phyloP scores from a whole-genome alignment of 2,797 vertebrate species.

The Lophius americanus region DNA sequence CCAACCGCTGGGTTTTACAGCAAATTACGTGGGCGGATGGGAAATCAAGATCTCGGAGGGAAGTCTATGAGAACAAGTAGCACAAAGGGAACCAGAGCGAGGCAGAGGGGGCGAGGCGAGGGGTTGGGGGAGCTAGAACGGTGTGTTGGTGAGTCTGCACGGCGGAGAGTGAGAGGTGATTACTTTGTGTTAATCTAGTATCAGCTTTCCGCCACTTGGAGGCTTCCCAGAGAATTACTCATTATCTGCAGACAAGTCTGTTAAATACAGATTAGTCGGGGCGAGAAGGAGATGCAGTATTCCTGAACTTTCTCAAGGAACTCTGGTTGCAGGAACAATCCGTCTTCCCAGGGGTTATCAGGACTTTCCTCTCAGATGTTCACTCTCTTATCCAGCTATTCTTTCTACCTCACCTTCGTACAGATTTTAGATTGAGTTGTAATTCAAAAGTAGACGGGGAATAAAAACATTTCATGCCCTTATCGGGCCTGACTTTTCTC shows the following conservation, averaged over 20 bases:
- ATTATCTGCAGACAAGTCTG: constrained; percentile 71
- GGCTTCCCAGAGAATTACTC: constrained; percentile 62
- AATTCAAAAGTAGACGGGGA: constrained; percentile 33
- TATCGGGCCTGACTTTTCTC: constrained; percentile 17
- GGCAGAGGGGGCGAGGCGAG: constrained; percentile 3
- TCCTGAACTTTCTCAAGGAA: constrained; percentile 63
- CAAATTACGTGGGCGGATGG: constrained; percentile 29
- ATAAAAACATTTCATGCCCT: constrained; percentile 18
- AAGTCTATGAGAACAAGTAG: constrained; percentile 22
- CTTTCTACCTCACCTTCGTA: constrained; percentile 41
- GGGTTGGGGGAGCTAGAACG: constrained; percentile 30
- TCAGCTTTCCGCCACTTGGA: constrained; percentile 69
- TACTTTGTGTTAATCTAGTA: constrained; percentile 73
- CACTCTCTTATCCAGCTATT: constrained; percentile 61
- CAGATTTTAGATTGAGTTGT: constrained; percentile 47
- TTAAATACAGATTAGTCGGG: constrained; percentile 74
- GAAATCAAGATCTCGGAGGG: constrained; percentile 26
- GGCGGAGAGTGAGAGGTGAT: constrained; percentile 52
- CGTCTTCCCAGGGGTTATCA: constrained; percentile 44
- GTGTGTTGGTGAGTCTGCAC: constrained; percentile 26
- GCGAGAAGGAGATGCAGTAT: constrained; percentile 33
- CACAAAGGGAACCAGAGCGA: constrained; percentile 16
- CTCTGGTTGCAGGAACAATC: constrained; percentile 34
- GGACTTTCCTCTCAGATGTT: constrained; percentile 33
- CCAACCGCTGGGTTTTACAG: constrained; percentile 21